A percentile compares a stretch with the other conserved stretches of the same genome.
Evolutionary conservation across 2,888 invertebrate species (phyloP).

Genomic region (Pandemis heparana): DNA sequence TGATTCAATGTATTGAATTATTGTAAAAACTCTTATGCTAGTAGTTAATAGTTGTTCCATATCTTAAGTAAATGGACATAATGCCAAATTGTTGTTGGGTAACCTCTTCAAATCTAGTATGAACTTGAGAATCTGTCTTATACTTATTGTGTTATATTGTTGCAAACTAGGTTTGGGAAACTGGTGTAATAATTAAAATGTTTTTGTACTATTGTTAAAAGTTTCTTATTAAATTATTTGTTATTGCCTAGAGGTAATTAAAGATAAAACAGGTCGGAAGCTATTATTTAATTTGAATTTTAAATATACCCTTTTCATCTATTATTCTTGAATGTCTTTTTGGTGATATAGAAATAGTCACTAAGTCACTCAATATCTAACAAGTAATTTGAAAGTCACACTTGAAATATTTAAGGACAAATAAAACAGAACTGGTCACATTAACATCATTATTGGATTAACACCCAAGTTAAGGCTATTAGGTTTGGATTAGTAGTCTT

Average conservation of each 20-base stretch:
- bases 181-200: not conserved
- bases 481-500: not conserved
- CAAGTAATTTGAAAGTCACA: no score
- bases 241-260: not conserved
- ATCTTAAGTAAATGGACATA: not conserved
- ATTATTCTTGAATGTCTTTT: no score
- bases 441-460: slow-evolving; percentile 29
- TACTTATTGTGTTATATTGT: slow-evolving; percentile 9
- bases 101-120: slow-evolving; percentile 17
- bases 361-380: no score
- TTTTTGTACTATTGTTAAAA: not conserved
- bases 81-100: slow-evolving; percentile 7
- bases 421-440: not conserved
- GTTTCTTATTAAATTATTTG: not conserved
- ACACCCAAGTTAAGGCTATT: slow-evolving; percentile 2
- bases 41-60: slow-evolving; percentile 1
- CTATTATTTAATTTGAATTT: no score
- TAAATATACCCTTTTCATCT: no score
- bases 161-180: slow-evolving; percentile 1
- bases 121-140: slow-evolving; percentile 14
- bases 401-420: no score
- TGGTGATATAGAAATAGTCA: no score
- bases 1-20: slow-evolving; percentile 67
- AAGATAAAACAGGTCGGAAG: not conserved
- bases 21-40: slow-evolving; percentile 44